These are phyloP conservation scores for Oplegnathus fasciatus DNA, from an alignment of 2,113 vertebrate genomes.

Conservation along the genomic window DNA sequence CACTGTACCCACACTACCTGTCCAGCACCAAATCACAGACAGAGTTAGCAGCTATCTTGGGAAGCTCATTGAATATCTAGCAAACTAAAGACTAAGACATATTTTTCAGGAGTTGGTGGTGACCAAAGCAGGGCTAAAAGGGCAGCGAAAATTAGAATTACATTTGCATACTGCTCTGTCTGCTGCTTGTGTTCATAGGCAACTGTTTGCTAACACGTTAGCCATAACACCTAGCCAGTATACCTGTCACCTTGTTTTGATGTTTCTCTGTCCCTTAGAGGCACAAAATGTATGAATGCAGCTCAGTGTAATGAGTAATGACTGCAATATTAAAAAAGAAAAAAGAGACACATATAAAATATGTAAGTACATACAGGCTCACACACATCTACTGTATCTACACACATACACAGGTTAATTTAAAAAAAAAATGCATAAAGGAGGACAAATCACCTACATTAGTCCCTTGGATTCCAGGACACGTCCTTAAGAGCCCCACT, in stretches of 20 bases:
- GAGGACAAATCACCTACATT: neutral
- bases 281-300: neutral
- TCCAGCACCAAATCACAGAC: neutral
- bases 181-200: neutral
- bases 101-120: neutral
- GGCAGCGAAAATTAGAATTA: neutral
- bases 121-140: neutral
- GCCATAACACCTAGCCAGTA: neutral
- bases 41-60: neutral
- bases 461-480: conserved; percentile 29
- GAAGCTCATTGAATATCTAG: neutral
- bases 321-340: neutral
- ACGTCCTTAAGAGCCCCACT: conserved; percentile 13
- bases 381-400: neutral
- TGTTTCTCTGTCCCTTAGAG: neutral
- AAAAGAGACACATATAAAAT: neutral
- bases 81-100: neutral
- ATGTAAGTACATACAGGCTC: neutral
- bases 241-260: neutral
- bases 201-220: neutral
- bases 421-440: neutral
- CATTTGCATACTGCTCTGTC: neutral
- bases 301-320: neutral
- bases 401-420: neutral
- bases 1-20: neutral